Conservation (phyloP, 2,113 vertebrate species). For the Cacatua alba region DNA sequence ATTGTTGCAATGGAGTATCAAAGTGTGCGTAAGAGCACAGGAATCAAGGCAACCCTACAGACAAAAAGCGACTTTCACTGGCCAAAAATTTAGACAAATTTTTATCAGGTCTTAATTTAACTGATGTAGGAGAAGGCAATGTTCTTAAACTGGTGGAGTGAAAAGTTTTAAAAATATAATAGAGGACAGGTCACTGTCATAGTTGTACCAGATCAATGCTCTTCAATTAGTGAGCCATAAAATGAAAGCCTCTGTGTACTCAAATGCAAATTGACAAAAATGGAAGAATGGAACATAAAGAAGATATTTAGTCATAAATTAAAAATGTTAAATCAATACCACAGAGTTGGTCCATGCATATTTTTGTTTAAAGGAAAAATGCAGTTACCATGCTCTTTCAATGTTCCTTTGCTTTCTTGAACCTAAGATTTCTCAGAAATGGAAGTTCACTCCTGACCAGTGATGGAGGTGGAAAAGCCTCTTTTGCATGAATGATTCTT, state of each 20-base stretch:
- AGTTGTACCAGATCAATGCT: not conserved
- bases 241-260: not conserved
- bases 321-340: not conserved
- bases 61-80: not conserved
- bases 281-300: not conserved
- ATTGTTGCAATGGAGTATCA: not conserved
- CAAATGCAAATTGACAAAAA: not conserved
- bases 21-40: not conserved
- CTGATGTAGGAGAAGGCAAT: not conserved
- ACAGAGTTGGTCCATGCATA: not conserved
- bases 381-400: fast-evolving
- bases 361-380: not conserved
- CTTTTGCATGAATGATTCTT: not conserved
- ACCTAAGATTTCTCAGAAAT: not conserved
- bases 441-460: not conserved
- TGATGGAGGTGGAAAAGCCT: not conserved
- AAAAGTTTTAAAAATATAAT: not conserved
- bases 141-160: not conserved
- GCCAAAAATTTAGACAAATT: not conserved
- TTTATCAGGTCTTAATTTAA: not conserved
- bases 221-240: not conserved
- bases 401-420: not conserved
- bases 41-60: not conserved
- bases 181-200: not conserved
- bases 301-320: not conserved